phyloP scores from a whole-genome alignment of 1,140 invertebrate genomes.

The Hyles euphorbiae region DNA sequence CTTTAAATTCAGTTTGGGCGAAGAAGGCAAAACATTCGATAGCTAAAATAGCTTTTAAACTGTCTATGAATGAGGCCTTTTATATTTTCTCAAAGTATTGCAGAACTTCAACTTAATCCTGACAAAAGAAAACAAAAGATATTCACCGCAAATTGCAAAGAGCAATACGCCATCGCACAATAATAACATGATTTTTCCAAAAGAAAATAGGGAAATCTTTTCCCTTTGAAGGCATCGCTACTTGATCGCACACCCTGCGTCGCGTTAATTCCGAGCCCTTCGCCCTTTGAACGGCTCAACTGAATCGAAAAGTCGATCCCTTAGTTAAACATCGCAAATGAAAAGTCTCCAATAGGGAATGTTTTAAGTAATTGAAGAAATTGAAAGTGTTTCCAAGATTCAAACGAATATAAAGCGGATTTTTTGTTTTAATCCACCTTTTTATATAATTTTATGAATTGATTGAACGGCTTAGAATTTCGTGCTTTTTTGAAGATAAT shows the following conservation, averaged over 20 bases:
- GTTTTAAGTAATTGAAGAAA: slow-evolving; percentile 69
- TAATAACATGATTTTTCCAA: slow-evolving; percentile 38
- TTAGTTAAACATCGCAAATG: slow-evolving; percentile 71
- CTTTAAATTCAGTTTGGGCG: too few relatives aligned
- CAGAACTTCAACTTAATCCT: too few relatives aligned
- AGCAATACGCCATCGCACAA: slow-evolving; percentile 5
- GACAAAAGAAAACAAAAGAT: too few relatives aligned
- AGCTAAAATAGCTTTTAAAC: too few relatives aligned
- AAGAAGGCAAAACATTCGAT: too few relatives aligned
- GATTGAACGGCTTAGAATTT: neutral
- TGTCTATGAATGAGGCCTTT: too few relatives aligned
- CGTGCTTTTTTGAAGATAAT: too few relatives aligned
- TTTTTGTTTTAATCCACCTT: slow-evolving; percentile 35
- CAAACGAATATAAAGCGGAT: slow-evolving; percentile 38
- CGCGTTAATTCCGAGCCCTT: slow-evolving; percentile 60
- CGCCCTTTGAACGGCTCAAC: slow-evolving; percentile 68
- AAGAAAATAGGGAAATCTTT: slow-evolving; percentile 60
- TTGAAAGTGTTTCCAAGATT: slow-evolving; percentile 62
- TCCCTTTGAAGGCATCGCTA: slow-evolving; percentile 55
- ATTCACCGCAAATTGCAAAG: neutral
- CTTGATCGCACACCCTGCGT: slow-evolving; percentile 57
- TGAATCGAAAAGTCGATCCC: slow-evolving; percentile 69
- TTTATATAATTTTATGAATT: neutral
- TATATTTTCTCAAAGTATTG: too few relatives aligned
- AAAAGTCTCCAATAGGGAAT: slow-evolving; percentile 62